Base-by-base conservation (phyloP, 2,113 vertebrate species). In the Cnemophilus loriae region DNA sequence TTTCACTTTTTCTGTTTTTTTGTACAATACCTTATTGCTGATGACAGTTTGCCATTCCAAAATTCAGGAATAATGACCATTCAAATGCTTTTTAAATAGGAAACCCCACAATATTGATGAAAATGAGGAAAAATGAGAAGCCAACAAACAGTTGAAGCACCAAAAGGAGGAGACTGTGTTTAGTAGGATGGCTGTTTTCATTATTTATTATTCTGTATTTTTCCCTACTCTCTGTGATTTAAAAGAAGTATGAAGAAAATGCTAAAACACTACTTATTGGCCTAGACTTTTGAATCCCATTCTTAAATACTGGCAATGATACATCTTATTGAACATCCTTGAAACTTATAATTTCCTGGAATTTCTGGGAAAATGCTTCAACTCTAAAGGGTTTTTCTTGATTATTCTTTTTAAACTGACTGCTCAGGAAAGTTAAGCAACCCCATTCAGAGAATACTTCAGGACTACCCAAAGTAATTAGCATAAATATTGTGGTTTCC, bases 361-460 rank as follows among this genome's bases (percentile, higher is more conserved):
- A 92, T 84, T 94, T 77, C 44, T 93, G 61, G 55, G 52, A 35
- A 93, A 89, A 74, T 53, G 4, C 28, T 74, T 86, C 33, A 55
- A 1, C 16, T 95, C 18, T 53, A 42, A 61, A 69, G 28, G 24
- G 3, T 49, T 30, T 82, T 71, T 13, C 33, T 35, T 65, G 21
- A 64, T 76, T 88, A 14, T 41, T 64, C 37, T 50, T 70, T 65
- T 87, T 33, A 32, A 69, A 27, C 5, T 41, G n/a, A 18, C 23
- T 80, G 13, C 57, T 90, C 76, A 71, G 15, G 52, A 33, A 78
- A 64, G 32, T 65, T 94, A 83, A 77, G 24, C 35, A 87, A n/a
- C 19, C 2, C 7, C 28, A 19, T 82, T 88, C 35, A 57, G 76
- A 65, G 64, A 78, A 41, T 50, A 8, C 64, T 84, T 91, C 32